These are phyloP conservation scores for Drosophila miranda DNA, from an alignment of 1,140 invertebrate species.

Conservation along the genomic window DNA sequence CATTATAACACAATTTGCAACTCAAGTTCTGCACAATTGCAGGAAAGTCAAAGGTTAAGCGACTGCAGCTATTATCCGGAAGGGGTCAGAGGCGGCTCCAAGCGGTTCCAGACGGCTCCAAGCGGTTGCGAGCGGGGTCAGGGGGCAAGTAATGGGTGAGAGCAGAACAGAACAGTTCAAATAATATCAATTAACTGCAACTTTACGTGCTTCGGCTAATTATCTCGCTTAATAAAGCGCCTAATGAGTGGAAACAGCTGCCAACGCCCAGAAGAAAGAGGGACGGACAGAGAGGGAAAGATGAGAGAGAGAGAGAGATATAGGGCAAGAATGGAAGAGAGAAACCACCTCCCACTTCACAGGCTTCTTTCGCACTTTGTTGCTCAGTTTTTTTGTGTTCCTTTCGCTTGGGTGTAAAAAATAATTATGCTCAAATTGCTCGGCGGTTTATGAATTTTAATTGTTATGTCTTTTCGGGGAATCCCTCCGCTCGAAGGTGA, in stretches of 20 bases:
- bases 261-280: conserved; percentile 51
- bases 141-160: conserved; percentile 16
- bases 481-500: conserved; percentile 7
- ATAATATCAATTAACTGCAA: conserved; percentile 81
- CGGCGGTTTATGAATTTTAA: conserved; percentile 74
- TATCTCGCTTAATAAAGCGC: conserved; percentile 80
- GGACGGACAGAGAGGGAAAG: not conserved
- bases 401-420: conserved; percentile 44
- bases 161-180: conserved; percentile 55
- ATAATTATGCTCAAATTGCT: conserved; percentile 71
- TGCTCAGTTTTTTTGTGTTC: conserved; percentile 24
- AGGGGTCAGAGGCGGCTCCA: conserved; percentile 1
- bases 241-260: conserved; percentile 79
- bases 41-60: conserved; percentile 73
- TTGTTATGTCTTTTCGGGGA: conserved; percentile 48
- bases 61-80: conserved; percentile 52
- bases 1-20: conserved; percentile 73
- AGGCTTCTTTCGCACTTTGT: conserved; percentile 26
- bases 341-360: conserved; percentile 15
- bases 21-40: conserved; percentile 71
- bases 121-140: not conserved
- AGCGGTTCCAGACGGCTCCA: not conserved
- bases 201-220: conserved; percentile 78
- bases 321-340: not conserved
- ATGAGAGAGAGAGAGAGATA: conserved; percentile 2